These are phyloP conservation scores for Girardinus metallicus DNA, from an alignment of 2,797 vertebrate genomes.

Conservation along the genomic window DNA sequence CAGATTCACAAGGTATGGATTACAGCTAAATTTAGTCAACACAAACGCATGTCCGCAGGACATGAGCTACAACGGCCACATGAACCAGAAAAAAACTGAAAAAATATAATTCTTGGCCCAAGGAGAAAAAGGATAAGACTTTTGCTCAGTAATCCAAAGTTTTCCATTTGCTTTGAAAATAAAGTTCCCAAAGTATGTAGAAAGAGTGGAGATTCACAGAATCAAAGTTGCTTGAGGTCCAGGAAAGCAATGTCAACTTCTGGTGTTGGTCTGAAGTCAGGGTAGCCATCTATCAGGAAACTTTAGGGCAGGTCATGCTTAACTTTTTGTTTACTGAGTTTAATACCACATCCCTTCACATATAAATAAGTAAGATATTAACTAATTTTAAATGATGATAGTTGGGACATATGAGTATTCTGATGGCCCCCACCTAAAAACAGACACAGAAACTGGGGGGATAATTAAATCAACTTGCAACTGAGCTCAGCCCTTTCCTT, in stretches of 20 bases:
- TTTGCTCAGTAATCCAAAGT: neutral
- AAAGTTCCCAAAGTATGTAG: neutral
- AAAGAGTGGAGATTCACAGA: neutral
- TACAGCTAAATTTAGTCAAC: neutral
- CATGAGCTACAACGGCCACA: neutral
- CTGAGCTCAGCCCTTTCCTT: slow-evolving; percentile 58
- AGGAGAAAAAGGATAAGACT: neutral
- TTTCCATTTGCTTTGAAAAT: neutral
- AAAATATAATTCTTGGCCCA: neutral
- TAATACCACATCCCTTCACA: neutral
- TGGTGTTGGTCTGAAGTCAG: neutral
- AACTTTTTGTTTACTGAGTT: neutral
- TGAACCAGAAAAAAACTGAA: neutral
- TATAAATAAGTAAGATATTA: neutral
- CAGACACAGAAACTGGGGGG: neutral
- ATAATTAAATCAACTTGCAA: slow-evolving; percentile 42
- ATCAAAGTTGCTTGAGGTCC: neutral
- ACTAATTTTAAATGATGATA: neutral
- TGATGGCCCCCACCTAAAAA: neutral
- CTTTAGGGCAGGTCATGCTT: neutral
- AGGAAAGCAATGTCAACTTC: neutral
- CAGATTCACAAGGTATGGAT: neutral
- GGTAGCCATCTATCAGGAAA: neutral
- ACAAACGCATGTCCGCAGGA: neutral
- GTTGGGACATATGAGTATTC: neutral